Conservation (phyloP, 2,888 invertebrate species). For the Chrysotoxum bicinctum region DNA sequence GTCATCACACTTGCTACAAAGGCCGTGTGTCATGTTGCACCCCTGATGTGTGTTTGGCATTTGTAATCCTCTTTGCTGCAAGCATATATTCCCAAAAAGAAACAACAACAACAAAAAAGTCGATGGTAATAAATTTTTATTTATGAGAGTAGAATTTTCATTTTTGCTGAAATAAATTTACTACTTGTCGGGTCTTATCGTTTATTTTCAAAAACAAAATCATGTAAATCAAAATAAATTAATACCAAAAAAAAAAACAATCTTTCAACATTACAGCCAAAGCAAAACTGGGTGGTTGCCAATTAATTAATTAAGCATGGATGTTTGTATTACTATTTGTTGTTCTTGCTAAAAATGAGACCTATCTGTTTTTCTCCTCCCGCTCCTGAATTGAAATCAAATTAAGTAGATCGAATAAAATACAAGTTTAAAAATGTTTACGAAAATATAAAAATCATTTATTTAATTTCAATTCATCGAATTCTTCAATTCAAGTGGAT, state of each 20-base stretch:
- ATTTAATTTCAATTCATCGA: constrained; percentile 18
- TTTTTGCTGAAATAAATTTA: constrained; percentile 51
- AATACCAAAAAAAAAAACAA: constrained; percentile 4
- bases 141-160: constrained; percentile 43
- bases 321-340: constrained; percentile 9
- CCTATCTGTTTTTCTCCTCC: neutral
- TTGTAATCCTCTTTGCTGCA: constrained; percentile 27
- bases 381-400: constrained; percentile 44
- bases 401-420: constrained; percentile 26
- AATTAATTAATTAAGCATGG: constrained; percentile 79
- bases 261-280: constrained; percentile 39
- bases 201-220: constrained; percentile 24
- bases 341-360: constrained; percentile 49
- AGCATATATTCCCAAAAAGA: neutral
- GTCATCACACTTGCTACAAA: constrained; percentile 60
- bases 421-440: constrained; percentile 16
- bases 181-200: constrained; percentile 47
- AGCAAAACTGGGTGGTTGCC: constrained; percentile 80
- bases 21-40: constrained; percentile 26
- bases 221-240: constrained; percentile 46
- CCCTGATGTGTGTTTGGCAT: constrained; percentile 13
- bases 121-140: constrained; percentile 59
- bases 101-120: neutral
- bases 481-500: constrained; percentile 20
- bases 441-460: neutral